Base-by-base conservation (phyloP, 2,888 invertebrate species). In the Orchesella flavescens region DNA sequence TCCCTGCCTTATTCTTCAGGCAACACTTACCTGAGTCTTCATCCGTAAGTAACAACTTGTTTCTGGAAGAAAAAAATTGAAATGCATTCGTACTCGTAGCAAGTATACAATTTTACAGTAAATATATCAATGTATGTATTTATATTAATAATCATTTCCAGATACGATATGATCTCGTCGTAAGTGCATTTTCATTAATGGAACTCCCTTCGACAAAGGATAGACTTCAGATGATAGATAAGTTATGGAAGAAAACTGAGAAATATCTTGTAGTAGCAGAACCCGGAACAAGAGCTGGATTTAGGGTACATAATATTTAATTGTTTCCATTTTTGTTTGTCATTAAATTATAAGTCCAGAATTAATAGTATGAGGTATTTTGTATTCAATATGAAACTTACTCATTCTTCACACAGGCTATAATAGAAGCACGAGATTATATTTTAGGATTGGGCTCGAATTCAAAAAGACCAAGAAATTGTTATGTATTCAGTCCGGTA, bases 201-300 rank as follows among this genome's bases (percentile, higher is more conserved):
- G 97, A 98, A 90, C 90, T 97, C 86, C 94, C 94, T 0, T 92
- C 91, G 83, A 91, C 92, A 85, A 91, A 93, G 89, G 91, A 92
- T 34, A 92, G 97, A 69, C 90, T 95, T 66, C 93, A 95, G 89
- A 92, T 93, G 0, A 90, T 97, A 78, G 91, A 93, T 71, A 95
- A 94, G 89, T 91, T 98, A 10, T 98, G 97, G 97, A 93, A 93
- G 75, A 97, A 95, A 91, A 96, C 97, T 0, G 92, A 93, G 86
- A 92, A 94, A 13, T 96, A 94, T 89, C 91, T 98, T 89, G 92
- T 98, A 15, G 91, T 98, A 4, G 93, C 96, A 0, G 97, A 98
- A 90, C 93, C 94, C 87, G 97, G 97, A 5, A 94, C 94, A 0
- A 93, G 93, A 85, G 94, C 94, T 57, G 97, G 97, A 1, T 97